Evolutionary conservation across 2,113 vertebrate genomes (phyloP), one percentile per base, ranked within the genome.

Genomic region (Pseudopodoces humilis): DNA sequence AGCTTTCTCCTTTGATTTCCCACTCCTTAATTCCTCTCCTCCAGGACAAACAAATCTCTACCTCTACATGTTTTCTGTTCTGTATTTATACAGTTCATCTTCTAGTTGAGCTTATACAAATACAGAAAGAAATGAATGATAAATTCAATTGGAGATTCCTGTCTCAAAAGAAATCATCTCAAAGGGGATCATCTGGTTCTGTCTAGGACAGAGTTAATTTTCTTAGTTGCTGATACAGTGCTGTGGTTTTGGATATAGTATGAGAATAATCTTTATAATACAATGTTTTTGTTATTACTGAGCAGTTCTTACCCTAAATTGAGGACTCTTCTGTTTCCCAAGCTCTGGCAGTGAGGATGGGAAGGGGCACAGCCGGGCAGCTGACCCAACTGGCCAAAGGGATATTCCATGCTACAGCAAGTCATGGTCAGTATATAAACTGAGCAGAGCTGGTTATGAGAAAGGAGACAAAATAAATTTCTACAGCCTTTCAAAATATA

Each of bases 231-330:
- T 74, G 15, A 33, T 52, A 37, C 8, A 28, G 22, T 65, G 27
- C 15, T 52, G 8, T 52, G 33, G 5, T 65, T 74, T 50, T 59
- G 23, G 4, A n/a, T 37, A 27, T 27, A 37, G 17, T 37, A 60
- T 24, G 22, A 81, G 10, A 81, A 67, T 35, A 37, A 35, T n/a
- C 24, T 30, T 30, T 19, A 24, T 14, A 44, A 28, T 37, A 46
- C 10, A 27, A 8, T 58, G 7, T 25, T 44, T 52, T 52, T 24
- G 13, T 20, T 67, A 31, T 46, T 81, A 27, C 37, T 52, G 44
- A 59, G 23, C 27, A 46, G 22, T 18, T 4, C 7, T 59, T 49
- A 31, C 8, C 4, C 8, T 37, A 72, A 27, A 2, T 10, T 0
- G 1, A 64, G 22, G 27, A 35, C 8, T 58, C 56, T 56, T 63